Evolutionary conservation across 2,797 vertebrate genomes (phyloP), one percentile per base, ranked within the genome.

Genomic region (Eulemur rubriventer): DNA sequence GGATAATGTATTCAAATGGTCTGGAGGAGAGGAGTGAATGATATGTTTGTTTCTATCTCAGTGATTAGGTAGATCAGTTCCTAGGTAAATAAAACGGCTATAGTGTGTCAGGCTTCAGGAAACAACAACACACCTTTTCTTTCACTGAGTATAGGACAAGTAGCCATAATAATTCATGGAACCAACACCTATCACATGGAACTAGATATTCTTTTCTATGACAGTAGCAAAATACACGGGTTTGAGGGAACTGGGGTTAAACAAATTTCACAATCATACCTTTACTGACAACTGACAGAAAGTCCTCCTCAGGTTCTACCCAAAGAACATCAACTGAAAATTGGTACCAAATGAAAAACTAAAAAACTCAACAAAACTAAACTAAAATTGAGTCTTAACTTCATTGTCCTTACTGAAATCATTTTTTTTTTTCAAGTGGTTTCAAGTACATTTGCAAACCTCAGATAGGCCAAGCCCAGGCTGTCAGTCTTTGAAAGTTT

Each of bases 1-100:
- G 63, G 94, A 78, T 95, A 96, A 96, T 90, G 65, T 69, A 96
- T 87, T 97, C 94, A 80, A 48, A 91, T 73, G 82, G 75, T 82
- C 87, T 87, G 70, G 35, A 95, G 75, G 72, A 94, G 83, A 89
- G 28, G 69, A 78, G 24, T 11, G 7, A 75, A 95, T 35, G 79
- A 67, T 67, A 76, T 38, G 69, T 91, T 93, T 95, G 52, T 67
- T 81, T 95, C 94, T 91, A 30, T 84, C 76, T 88, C 63, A 70
- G 93, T 89, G 89, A 97, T 93, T 65, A 97, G 91, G 65, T 73
- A 80, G 55, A 80, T 85, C 41, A 14, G 92, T 91, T 94, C 82
- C 92, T 65, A 67, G 78, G 93, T 91, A 96, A 93, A 96, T 46
- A 91, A 89, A 24, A 20, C 75, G 76, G 5, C 6, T 7, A 26